Conservation (phyloP, 2,797 vertebrate species). For the Schizothorax lantsangensis region DNA sequence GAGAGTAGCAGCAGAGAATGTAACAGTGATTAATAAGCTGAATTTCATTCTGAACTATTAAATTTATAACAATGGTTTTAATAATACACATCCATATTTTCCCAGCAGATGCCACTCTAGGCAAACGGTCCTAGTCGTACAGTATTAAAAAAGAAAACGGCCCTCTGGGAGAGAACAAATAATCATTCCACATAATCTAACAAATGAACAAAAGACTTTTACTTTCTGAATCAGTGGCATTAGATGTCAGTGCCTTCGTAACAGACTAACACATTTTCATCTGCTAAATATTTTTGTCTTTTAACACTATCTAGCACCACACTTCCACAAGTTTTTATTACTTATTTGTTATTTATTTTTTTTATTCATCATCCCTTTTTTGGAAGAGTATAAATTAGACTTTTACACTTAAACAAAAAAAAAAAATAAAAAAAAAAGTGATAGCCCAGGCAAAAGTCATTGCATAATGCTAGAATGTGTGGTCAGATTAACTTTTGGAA, state of each 20-base stretch:
- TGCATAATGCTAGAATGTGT: neutral
- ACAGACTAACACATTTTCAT: neutral
- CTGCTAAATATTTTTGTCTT: neutral
- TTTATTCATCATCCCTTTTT: neutral
- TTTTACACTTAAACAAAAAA: neutral
- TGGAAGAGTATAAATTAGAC: neutral
- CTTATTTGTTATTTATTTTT: no score
- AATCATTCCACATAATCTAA: neutral
- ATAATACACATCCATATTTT: conserved; percentile 27
- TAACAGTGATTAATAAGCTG: neutral
- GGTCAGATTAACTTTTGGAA: neutral
- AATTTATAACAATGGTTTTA: neutral
- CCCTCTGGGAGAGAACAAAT: neutral
- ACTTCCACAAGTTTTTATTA: neutral
- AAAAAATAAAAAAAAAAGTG: no score
- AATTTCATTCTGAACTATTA: conserved; percentile 1
- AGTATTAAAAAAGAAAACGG: neutral
- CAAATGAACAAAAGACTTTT: neutral
- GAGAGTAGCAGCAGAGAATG: neutral
- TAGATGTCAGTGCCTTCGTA: neutral
- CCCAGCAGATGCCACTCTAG: conserved; percentile 55
- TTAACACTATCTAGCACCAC: neutral
- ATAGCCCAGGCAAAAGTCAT: neutral
- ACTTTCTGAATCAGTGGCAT: no score
- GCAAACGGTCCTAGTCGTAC: conserved; percentile 21